Percentiles rank a stretch among this genome's conserved stretches.
Evolutionary conservation across 2,113 vertebrate species (phyloP).

Genomic region (Strix uralensis): DNA sequence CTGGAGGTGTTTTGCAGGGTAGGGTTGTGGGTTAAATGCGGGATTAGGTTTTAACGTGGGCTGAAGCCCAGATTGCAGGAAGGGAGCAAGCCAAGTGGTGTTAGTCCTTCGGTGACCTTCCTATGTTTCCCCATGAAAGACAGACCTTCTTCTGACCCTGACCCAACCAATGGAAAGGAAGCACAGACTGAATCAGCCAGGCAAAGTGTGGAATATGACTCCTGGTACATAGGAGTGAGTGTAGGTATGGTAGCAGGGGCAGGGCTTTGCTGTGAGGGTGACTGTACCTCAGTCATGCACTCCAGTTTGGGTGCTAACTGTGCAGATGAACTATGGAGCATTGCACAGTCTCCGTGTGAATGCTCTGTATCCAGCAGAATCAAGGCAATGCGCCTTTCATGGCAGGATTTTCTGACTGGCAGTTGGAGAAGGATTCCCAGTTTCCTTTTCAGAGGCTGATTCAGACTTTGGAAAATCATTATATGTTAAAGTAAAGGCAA

Average conservation of each 20-base stretch:
- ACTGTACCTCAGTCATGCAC: neutral
- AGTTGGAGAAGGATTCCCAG: neutral
- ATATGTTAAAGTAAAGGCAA: neutral
- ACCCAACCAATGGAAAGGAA: neutral
- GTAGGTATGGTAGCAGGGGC: neutral
- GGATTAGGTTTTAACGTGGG: conserved; percentile 30
- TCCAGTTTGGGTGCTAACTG: neutral
- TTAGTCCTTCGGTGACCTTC: conserved; percentile 64
- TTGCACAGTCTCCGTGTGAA: neutral
- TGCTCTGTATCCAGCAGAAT: neutral
- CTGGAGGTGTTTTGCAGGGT: conserved; percentile 22
- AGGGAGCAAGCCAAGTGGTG: neutral
- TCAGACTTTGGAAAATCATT: neutral
- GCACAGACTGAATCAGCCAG: neutral
- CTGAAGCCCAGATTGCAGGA: conserved; percentile 13
- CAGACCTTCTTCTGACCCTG: neutral
- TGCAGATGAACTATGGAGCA: neutral
- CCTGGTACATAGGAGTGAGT: neutral
- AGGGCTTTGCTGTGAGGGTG: neutral
- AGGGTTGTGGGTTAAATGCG: neutral
- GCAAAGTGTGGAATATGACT: neutral
- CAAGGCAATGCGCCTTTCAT: accelerated
- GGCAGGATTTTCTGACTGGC: neutral
- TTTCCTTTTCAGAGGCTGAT: conserved; percentile 5
- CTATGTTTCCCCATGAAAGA: neutral